Evolutionary conservation across 64 coral and sea anemone species (phyloP).

Genomic region (Stylophora pistillata): DNA sequence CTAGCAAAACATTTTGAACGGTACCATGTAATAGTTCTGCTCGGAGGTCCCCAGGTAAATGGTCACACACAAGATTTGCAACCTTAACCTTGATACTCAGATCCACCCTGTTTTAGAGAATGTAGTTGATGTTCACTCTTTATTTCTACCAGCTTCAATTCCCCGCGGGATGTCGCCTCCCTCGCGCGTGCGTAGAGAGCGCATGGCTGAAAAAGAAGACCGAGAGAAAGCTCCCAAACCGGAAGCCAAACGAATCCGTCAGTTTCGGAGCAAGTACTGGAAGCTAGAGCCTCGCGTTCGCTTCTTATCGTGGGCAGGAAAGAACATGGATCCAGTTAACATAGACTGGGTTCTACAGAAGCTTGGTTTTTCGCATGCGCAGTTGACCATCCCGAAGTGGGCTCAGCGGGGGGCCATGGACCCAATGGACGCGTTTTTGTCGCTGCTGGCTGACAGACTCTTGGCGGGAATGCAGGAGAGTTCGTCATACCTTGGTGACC

Average conservation of each 20-base stretch:
- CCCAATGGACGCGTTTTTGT: slow-evolving; percentile 93
- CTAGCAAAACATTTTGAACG: too few species aligned
- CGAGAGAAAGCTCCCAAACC: slow-evolving; percentile 69
- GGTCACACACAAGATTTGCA: too few species aligned
- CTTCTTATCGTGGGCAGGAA: slow-evolving; percentile 95
- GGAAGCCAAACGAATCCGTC: slow-evolving; percentile 80
- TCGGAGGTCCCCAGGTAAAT: too few species aligned
- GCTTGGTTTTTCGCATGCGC: slow-evolving; percentile 90
- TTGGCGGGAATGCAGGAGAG: slow-evolving; percentile 93
- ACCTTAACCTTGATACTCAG: too few species aligned
- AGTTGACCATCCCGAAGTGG: slow-evolving; percentile 96
- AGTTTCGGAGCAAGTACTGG: slow-evolving; percentile 97
- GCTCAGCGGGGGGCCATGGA: slow-evolving; percentile 98
- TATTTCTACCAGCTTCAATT: slow-evolving; percentile 59
- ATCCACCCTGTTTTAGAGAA: background rate
- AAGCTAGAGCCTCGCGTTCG: slow-evolving; percentile 94
- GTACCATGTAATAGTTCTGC: too few species aligned
- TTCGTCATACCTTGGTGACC: slow-evolving; percentile 66
- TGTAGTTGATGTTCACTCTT: background rate
- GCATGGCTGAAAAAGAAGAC: slow-evolving; percentile 65
- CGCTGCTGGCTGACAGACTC: slow-evolving; percentile 83
- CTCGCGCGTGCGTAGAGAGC: slow-evolving; percentile 45
- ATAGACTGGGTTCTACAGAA: slow-evolving; percentile 99
- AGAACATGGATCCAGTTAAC: slow-evolving; percentile 93
- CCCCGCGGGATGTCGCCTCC: slow-evolving; percentile 69